Evolutionary conservation across 2,797 vertebrate genomes (phyloP).

Genomic region (Heliangelus exortis): DNA sequence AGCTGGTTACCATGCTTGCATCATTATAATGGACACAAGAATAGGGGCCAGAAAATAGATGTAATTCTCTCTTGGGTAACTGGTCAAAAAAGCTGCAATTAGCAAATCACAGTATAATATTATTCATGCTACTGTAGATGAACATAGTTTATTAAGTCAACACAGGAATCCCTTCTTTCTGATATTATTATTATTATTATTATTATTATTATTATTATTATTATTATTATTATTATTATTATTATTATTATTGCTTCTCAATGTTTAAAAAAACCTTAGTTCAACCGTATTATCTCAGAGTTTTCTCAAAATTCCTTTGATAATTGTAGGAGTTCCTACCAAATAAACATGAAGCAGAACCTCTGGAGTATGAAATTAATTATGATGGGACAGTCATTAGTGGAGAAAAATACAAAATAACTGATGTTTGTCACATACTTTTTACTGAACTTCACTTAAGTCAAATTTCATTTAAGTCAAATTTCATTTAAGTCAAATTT

Average conservation of each 20-base stretch:
- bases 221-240: no score
- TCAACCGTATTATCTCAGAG: neutral
- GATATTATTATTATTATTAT: neutral
- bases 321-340: neutral
- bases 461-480: neutral
- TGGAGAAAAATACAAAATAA: neutral
- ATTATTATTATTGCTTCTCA: neutral
- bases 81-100: neutral
- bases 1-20: neutral
- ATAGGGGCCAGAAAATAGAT: neutral
- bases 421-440: neutral
- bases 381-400: neutral
- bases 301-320: neutral
- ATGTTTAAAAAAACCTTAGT: neutral
- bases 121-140: neutral
- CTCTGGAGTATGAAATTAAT: neutral
- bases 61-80: neutral
- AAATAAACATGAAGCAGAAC: neutral
- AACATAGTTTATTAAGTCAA: neutral
- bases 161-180: neutral
- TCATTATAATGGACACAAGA: fast-evolving
- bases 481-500: neutral
- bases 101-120: neutral
- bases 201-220: neutral
- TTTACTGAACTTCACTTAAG: neutral